phyloP scores from a whole-genome alignment of 2,797 vertebrate species.

The Bucorvus abyssinicus region DNA sequence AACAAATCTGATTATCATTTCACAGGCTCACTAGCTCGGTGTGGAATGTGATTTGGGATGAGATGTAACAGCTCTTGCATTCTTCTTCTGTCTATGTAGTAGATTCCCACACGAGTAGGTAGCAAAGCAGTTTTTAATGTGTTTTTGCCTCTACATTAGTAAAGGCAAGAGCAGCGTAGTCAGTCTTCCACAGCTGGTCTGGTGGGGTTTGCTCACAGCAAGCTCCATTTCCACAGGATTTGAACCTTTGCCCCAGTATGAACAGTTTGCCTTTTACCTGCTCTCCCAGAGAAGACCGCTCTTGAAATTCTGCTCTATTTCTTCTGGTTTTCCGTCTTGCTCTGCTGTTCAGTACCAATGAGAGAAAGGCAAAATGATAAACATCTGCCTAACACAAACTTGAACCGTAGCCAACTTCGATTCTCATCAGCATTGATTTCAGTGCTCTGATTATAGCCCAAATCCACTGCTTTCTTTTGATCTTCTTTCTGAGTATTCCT shows the following conservation, averaged over 20 bases:
- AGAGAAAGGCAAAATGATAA: constrained; percentile 30
- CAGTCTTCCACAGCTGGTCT: background rate
- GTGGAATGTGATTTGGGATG: background rate
- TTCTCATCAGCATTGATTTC: constrained; percentile 23
- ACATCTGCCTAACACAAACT: constrained; percentile 44
- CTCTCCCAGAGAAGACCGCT: background rate
- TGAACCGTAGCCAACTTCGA: constrained; percentile 30
- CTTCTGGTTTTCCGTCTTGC: background rate
- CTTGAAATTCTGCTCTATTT: background rate
- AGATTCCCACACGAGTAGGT: background rate
- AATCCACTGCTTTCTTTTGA: constrained; percentile 38
- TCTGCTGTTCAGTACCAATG: background rate
- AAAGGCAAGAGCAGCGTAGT: background rate
- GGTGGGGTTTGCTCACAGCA: background rate
- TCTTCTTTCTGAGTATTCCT: constrained; percentile 31
- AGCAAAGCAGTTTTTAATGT: background rate
- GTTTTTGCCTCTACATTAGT: background rate
- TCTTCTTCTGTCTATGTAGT: background rate
- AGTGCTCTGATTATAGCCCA: constrained; percentile 24
- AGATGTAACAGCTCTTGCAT: background rate
- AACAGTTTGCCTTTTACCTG: background rate
- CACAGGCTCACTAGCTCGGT: background rate
- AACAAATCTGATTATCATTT: background rate
- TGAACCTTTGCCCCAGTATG: background rate
- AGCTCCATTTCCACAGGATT: background rate